These are phyloP conservation scores for Silvanus unidentatus DNA, from an alignment of 2,888 invertebrate species.

Conservation along the genomic window DNA sequence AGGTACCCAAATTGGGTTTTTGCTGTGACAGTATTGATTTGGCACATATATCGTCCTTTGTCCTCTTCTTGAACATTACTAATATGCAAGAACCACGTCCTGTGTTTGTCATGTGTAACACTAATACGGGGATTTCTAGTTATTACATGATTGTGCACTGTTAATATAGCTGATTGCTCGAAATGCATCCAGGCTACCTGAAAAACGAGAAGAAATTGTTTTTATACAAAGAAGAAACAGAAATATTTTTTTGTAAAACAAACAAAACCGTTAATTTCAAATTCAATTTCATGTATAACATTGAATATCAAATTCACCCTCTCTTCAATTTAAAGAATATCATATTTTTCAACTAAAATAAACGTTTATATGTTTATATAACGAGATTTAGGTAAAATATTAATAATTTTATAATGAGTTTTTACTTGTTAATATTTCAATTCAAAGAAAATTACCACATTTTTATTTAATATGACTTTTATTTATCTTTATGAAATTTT, in stretches of 20 bases:
- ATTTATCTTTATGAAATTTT: neutral
- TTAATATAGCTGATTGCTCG: slow-evolving; percentile 87
- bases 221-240: too few relatives aligned
- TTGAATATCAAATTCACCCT: too few relatives aligned
- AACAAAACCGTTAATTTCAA: too few relatives aligned
- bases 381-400: too few relatives aligned
- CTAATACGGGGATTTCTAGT: slow-evolving; percentile 87
- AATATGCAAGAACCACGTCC: slow-evolving; percentile 90
- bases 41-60: slow-evolving; percentile 89
- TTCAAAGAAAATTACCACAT: neutral
- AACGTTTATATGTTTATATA: too few relatives aligned
- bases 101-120: slow-evolving; percentile 87
- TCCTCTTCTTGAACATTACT: slow-evolving; percentile 87
- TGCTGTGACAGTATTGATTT: slow-evolving; percentile 87
- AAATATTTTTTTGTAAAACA: too few relatives aligned
- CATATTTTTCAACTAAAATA: too few relatives aligned
- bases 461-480: neutral
- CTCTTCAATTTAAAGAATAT: too few relatives aligned
- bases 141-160: slow-evolving; percentile 91
- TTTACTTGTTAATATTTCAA: neutral
- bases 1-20: slow-evolving; percentile 90
- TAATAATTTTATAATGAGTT: neutral
- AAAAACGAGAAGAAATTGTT: slow-evolving; percentile 27
- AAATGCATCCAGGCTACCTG: slow-evolving; percentile 97
- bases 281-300: too few relatives aligned